Evolutionary conservation across 2,888 invertebrate species (phyloP).

Genomic region (Thymelicus lineola): DNA sequence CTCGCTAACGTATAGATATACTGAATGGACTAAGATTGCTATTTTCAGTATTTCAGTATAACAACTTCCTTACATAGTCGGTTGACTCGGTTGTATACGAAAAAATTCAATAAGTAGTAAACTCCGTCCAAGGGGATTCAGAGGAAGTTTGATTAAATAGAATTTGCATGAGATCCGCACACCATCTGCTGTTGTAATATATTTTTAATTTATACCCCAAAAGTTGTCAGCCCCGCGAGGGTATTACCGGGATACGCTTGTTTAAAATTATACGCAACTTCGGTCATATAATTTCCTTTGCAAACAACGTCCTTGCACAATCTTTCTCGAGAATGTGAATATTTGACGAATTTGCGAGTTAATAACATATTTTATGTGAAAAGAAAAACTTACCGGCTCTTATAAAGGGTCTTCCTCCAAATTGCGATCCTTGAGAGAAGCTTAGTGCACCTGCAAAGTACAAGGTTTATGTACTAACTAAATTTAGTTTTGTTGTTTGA

Average conservation of each 20-base stretch:
- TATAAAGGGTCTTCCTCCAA: conserved; percentile 44
- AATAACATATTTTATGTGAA: conserved; percentile 6
- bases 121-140: conserved; percentile 46
- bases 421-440: conserved; percentile 7
- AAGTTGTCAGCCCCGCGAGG: conserved; percentile 64
- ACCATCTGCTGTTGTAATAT: conserved; percentile 75
- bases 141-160: conserved; percentile 73
- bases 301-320: conserved; percentile 44
- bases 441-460: conserved; percentile 42
- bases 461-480: not conserved
- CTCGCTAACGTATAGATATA: too few relatives aligned
- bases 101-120: conserved; percentile 63
- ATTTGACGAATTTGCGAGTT: conserved; percentile 6
- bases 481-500: too few relatives aligned
- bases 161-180: conserved; percentile 72
- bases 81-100: conserved; percentile 45
- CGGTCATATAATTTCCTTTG: conserved; percentile 52
- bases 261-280: conserved; percentile 62
- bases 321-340: conserved; percentile 35
- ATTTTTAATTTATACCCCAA: conserved; percentile 80
- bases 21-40: not conserved
- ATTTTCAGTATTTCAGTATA: not conserved
- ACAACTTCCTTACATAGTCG: conserved; percentile 12
- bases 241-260: conserved; percentile 55
- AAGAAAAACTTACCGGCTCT: conserved; percentile 47